Evolutionary conservation across 2,888 invertebrate species (phyloP).

Genomic region (Xestoiulus laeticollis): DNA sequence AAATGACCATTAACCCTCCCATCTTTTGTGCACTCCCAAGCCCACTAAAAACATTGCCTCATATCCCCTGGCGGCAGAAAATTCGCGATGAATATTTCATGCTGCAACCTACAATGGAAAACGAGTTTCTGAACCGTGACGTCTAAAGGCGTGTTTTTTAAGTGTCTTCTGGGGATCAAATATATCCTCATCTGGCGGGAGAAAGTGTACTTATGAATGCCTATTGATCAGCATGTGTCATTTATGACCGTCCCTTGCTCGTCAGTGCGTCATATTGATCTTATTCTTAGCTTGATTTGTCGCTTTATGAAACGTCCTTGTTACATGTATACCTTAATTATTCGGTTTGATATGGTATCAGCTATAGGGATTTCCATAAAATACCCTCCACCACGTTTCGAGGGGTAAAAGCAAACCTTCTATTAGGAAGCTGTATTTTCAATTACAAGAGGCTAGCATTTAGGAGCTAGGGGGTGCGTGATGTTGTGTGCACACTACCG

Average conservation of each 20-base stretch:
- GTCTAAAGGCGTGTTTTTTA: background rate
- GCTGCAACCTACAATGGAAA: background rate
- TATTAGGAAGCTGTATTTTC: too few relatives aligned
- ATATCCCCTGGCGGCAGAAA: background rate
- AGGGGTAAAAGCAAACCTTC: too few relatives aligned
- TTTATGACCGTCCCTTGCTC: too few relatives aligned
- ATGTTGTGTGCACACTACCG: background rate
- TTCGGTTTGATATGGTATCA: too few relatives aligned
- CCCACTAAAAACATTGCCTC: background rate
- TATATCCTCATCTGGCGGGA: background rate
- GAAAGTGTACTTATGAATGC: background rate
- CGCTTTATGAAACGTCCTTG: too few relatives aligned
- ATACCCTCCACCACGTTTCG: too few relatives aligned
- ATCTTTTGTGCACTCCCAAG: background rate
- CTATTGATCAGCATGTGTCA: too few relatives aligned
- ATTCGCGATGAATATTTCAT: constrained; percentile 12
- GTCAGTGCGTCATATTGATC: too few relatives aligned
- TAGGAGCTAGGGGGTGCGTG: background rate
- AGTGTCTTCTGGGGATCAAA: background rate
- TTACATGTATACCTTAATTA: too few relatives aligned
- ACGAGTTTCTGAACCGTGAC: background rate
- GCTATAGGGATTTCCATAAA: too few relatives aligned
- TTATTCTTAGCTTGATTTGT: too few relatives aligned
- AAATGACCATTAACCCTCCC: constrained; percentile 31
- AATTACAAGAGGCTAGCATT: too few relatives aligned